Base-by-base conservation (phyloP, 2,888 invertebrate species). In the Tenthredo notha region DNA sequence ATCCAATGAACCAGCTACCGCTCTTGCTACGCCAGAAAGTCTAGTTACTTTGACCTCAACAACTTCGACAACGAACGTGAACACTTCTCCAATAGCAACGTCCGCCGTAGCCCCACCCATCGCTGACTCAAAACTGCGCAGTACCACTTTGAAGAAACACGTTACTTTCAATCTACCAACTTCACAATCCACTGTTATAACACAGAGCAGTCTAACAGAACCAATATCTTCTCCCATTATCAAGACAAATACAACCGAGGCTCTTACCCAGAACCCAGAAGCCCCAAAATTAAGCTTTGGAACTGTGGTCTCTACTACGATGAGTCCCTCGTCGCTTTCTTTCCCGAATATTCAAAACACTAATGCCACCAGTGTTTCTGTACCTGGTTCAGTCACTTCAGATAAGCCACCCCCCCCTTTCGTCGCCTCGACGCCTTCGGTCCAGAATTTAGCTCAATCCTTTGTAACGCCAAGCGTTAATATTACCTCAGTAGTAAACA, bases 81-180 rank as follows among this genome's bases (percentile, higher is more conserved):
- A 92, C 78, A 92, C 92, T 0, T 90, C 92, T 0, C 93, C 93
- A 0, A 91, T 93, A 10, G 88, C 91, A 0, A 92, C 92, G 0
- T 91, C 92, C 0, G 90, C 91, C 6, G 87, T 93, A 2, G 88
- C 87, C 2, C 92, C 92, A 2, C 90, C 90, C 2, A 85, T 91
- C 6, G 86, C 87, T 2, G 89, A 89, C 47, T 86, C 86, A 3
- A 89, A 90, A 50, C n/a, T 86, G 0, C 86, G 84, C 2, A 84
- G 86, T 0, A 89, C 88, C 10, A 86, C 88, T 12, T 87, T 90
- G 0, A 75, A 86, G 0, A 92, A 91, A 82, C 91, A 90, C 37
- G 91, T 92, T 2, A 89, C 90, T 0, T 93, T 93, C 67, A 90
- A 88, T 83, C 84, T 91, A 25, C 88, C 91, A 6, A 86, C 50